These are phyloP conservation scores for Percina caprodes DNA, from an alignment of 2,113 vertebrate genomes.

Conservation along the genomic window DNA sequence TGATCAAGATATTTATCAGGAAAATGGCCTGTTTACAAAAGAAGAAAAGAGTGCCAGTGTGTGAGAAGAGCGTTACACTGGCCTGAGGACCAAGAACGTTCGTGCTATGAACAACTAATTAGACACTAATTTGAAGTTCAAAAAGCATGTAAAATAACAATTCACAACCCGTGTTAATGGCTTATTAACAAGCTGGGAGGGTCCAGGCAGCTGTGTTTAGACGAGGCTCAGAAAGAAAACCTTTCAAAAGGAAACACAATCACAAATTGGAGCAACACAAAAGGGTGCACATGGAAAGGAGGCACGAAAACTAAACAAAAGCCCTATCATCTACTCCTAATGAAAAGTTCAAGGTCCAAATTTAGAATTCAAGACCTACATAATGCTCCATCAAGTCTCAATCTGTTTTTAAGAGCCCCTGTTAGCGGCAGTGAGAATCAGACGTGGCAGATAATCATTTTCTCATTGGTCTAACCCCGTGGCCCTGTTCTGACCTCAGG, in stretches of 20 bases:
- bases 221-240: slow-evolving; percentile 71
- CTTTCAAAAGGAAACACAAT: slow-evolving; percentile 12
- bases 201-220: slow-evolving; percentile 77
- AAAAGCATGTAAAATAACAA: slow-evolving; percentile 79
- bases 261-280: slow-evolving; percentile 60
- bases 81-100: slow-evolving; percentile 58
- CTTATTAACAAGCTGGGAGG: slow-evolving; percentile 80
- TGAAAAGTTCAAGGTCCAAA: slow-evolving; percentile 51
- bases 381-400: slow-evolving; percentile 43
- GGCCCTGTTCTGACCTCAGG: background rate
- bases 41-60: slow-evolving; percentile 40
- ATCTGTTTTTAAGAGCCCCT: slow-evolving; percentile 57
- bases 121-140: slow-evolving; percentile 73
- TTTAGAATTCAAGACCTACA: slow-evolving; percentile 51
- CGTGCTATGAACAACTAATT: slow-evolving; percentile 77
- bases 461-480: background rate
- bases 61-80: slow-evolving; percentile 47
- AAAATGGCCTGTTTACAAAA: slow-evolving; percentile 78
- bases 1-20: slow-evolving; percentile 60
- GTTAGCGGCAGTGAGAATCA: slow-evolving; percentile 29
- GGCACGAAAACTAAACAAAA: slow-evolving; percentile 61
- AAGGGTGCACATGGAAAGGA: slow-evolving; percentile 59
- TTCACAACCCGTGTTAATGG: slow-evolving; percentile 75
- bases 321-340: slow-evolving; percentile 58
- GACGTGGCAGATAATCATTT: slow-evolving; percentile 31